Evolutionary conservation across 2,113 vertebrate genomes (phyloP), one percentile per base, ranked within the genome.

Genomic region (Megaleporinus macrocephalus): DNA sequence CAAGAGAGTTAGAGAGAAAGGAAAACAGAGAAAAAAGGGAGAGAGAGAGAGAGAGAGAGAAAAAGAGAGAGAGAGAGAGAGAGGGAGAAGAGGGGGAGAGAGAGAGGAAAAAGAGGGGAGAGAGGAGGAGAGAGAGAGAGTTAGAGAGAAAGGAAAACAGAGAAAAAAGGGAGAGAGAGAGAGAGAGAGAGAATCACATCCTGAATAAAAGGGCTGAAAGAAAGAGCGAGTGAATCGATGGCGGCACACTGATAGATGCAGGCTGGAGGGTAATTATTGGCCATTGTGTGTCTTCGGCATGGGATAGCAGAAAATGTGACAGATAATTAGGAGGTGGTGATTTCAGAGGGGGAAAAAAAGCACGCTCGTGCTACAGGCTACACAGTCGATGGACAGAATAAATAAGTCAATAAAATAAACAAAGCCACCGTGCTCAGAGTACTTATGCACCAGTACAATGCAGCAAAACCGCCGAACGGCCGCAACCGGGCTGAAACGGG

Each of bases 361-460:
- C 66, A 57, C 33, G 90, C 87, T 89, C 85, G 84, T 81, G 90
- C 91, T 91, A 87, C 84, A 84, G 91, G 91, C 89, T 90, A 89
- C 88, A 89, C 84, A 90, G 90, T 93, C 89, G 85, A 94, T 93
- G 87, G 91, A 92, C 90, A 91, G 91, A 92, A 91, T 91, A 93
- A 94, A 92, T 94, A 94, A 93, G 91, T 94, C 93, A 92, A 93
- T 94, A 92, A 89, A 91, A 93, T 94, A 93, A 93, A 93, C 92
- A 94, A 92, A 91, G 91, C 85, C 87, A 81, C 87, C 90, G 88
- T 92, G 90, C 91, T 85, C 68, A 57, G 91, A 90, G 91, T 92
- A 90, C 91, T 91, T 92, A 93, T 92, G 89, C 81, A 87, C 69
- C 86, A 79, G 78, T 88, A 87, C 86, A 87, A 90, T 82, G 75